Percentiles rank a stretch among this genome's conserved stretches.
Conservation (phyloP, 2,797 vertebrate genomes). For the Etheostoma nigrum region DNA sequence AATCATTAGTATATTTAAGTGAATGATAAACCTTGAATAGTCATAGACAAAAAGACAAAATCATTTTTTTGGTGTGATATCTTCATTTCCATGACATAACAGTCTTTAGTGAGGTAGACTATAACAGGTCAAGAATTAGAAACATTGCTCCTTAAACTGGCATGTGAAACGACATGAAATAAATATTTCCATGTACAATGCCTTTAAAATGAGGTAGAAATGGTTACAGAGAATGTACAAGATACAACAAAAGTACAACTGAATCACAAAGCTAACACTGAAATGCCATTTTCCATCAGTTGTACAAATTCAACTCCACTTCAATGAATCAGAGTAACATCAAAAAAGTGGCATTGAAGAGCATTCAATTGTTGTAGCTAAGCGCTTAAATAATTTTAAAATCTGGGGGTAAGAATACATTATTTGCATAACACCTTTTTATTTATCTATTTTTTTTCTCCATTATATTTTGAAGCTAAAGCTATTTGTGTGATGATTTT, state of each 20-base stretch:
- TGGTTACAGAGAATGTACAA: slow-evolving; percentile 79
- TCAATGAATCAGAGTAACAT: slow-evolving; percentile 53
- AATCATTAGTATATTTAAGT: slow-evolving; percentile 22
- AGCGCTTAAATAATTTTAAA: slow-evolving; percentile 69
- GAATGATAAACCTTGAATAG: slow-evolving; percentile 28
- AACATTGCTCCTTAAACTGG: slow-evolving; percentile 69
- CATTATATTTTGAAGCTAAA: slow-evolving; percentile 9
- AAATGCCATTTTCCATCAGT: slow-evolving; percentile 55
- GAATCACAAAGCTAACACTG: slow-evolving; percentile 66
- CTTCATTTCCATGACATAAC: slow-evolving; percentile 81
- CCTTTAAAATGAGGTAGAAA: slow-evolving; percentile 84
- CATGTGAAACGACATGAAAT: slow-evolving; percentile 79
- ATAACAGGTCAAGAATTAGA: slow-evolving; percentile 73
- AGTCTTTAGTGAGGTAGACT: slow-evolving; percentile 83
- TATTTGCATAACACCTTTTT: slow-evolving; percentile 33
- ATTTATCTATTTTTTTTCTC: slow-evolving; percentile 12
- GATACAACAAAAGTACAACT: slow-evolving; percentile 69
- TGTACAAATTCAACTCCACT: slow-evolving; percentile 54
- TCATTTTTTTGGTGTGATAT: slow-evolving; percentile 67
- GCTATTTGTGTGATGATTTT: background rate
- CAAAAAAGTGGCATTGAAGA: slow-evolving; percentile 57
- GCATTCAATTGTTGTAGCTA: slow-evolving; percentile 72
- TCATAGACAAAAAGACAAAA: slow-evolving; percentile 62
- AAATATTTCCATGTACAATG: slow-evolving; percentile 80
- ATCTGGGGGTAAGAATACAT: slow-evolving; percentile 41